Evolutionary conservation across 2,888 invertebrate species (phyloP).

Genomic region (Mythimna pallens): DNA sequence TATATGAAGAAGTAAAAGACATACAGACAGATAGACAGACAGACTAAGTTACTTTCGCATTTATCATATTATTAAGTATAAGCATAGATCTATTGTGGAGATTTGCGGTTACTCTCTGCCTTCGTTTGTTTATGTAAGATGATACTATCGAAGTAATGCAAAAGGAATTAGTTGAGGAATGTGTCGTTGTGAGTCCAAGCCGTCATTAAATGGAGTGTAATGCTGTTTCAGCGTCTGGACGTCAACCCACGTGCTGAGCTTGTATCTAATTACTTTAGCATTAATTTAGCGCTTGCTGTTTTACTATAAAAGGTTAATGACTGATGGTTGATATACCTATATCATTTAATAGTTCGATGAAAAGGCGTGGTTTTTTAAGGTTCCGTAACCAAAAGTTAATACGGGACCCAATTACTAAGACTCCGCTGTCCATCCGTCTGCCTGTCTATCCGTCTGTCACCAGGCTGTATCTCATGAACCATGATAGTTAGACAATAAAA

Average conservation of each 20-base stretch:
- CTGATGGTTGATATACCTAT: slow-evolving; percentile 23
- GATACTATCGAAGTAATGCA: slow-evolving; percentile 68
- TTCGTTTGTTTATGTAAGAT: slow-evolving; percentile 77
- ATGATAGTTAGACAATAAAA: too few relatives aligned
- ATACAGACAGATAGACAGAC: not conserved
- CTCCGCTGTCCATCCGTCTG: too few relatives aligned
- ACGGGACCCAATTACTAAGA: too few relatives aligned
- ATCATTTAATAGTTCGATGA: not conserved
- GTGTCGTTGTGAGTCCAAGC: slow-evolving; percentile 79
- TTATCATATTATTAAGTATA: too few relatives aligned
- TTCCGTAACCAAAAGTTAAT: too few relatives aligned
- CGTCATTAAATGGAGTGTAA: slow-evolving; percentile 70
- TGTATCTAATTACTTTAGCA: slow-evolving; percentile 58
- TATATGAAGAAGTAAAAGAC: not conserved
- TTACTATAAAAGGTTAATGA: slow-evolving; percentile 58
- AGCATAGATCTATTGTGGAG: not conserved
- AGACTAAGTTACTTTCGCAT: not conserved
- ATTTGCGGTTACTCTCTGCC: slow-evolving; percentile 59
- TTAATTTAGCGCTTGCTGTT: slow-evolving; percentile 38
- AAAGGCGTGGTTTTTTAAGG: not conserved
- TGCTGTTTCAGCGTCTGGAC: slow-evolving; percentile 80
- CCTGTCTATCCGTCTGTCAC: too few relatives aligned
- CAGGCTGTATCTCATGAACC: too few relatives aligned
- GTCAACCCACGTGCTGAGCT: slow-evolving; percentile 63
- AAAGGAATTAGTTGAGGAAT: slow-evolving; percentile 79